Conservation (phyloP, 2,888 invertebrate species). For the Leptopilina syphax region DNA sequence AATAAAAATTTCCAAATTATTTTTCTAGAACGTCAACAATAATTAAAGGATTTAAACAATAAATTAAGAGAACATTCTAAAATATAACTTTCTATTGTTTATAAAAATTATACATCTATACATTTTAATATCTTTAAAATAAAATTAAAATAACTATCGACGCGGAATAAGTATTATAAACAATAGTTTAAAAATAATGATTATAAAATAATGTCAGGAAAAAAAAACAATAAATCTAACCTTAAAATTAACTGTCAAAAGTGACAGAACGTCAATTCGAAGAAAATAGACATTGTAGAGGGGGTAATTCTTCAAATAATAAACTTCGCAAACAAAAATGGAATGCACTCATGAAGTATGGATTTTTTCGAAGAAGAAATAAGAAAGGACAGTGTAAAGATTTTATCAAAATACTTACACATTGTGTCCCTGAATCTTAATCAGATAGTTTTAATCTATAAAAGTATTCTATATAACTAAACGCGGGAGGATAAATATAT, state of each 20-base stretch:
- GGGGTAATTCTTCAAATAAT: too few relatives aligned
- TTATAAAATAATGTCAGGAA: not conserved
- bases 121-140: too few relatives aligned
- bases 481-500: conserved; percentile 40
- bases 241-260: conserved; percentile 3
- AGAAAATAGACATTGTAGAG: too few relatives aligned
- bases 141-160: too few relatives aligned
- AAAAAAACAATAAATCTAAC: not conserved
- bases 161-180: not conserved
- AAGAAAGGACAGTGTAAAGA: conserved; percentile 15
- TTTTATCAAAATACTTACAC: conserved; percentile 29
- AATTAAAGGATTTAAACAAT: too few relatives aligned
- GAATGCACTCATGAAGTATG: not conserved
- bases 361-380: conserved; percentile 3
- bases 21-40: too few relatives aligned
- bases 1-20: conserved; percentile 15
- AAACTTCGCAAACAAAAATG: not conserved
- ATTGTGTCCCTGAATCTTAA: conserved; percentile 61
- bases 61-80: too few relatives aligned
- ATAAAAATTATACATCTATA: too few relatives aligned
- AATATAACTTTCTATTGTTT: too few relatives aligned
- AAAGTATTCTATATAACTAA: conserved; percentile 45
- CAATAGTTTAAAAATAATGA: not conserved
- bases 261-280: too few relatives aligned
- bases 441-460: conserved; percentile 55